Percentiles rank a stretch among this genome's conserved stretches.
Evolutionary conservation across 2,797 vertebrate genomes (phyloP).

Genomic region (Ibycter americanus): DNA sequence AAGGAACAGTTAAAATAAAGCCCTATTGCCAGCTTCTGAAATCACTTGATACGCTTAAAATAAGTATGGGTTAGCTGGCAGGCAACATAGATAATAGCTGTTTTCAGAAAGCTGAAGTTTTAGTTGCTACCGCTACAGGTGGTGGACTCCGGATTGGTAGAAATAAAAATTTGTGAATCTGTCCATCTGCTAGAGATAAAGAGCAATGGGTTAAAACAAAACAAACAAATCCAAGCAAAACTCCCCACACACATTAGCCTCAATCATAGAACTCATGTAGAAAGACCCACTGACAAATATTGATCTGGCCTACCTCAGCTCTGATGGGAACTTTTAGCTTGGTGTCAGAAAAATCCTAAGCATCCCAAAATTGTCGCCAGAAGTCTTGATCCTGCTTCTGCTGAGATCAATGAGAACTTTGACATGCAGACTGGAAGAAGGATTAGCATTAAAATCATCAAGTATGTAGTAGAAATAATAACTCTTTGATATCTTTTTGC

Average conservation of each 20-base stretch:
- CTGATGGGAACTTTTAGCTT: neutral
- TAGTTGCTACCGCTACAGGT: neutral
- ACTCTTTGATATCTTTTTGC: neutral
- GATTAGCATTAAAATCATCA: neutral
- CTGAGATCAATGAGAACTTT: neutral
- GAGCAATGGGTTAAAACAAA: neutral
- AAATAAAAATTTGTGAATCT: neutral
- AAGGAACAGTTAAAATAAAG: neutral
- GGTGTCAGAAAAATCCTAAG: neutral
- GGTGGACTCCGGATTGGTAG: neutral
- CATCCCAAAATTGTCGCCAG: neutral
- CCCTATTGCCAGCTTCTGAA: neutral
- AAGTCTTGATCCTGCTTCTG: neutral
- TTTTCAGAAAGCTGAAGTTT: neutral
- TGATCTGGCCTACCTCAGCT: neutral
- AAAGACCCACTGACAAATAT: neutral
- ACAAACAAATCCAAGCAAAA: neutral
- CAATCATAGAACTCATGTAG: neutral
- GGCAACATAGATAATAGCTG: neutral
- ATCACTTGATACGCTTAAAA: neutral
- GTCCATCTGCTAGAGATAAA: neutral
- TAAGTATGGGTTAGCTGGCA: neutral
- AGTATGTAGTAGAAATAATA: neutral
- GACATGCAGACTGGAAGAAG: neutral
- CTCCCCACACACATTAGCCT: neutral